Conservation (phyloP, 2,113 vertebrate genomes). For the Tretioscincus oriximinensis region DNA sequence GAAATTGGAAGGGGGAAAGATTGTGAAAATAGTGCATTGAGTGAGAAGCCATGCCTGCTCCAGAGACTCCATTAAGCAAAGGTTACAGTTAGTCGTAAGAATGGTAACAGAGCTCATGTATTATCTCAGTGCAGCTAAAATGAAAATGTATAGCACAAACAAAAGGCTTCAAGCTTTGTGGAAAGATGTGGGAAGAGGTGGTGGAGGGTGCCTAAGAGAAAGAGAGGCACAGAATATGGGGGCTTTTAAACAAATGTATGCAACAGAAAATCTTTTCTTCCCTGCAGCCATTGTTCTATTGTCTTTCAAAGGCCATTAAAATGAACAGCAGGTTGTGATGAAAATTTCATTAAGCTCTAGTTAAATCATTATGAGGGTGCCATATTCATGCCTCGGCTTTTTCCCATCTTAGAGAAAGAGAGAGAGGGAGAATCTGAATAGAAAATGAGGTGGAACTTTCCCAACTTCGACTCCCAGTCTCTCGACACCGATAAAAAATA, state of each 20-base stretch:
- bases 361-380: slow-evolving; percentile 94
- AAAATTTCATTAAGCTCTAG: slow-evolving; percentile 97
- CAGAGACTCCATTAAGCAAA: slow-evolving; percentile 74
- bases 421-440: slow-evolving; percentile 50
- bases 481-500: slow-evolving; percentile 19
- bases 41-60: slow-evolving; percentile 57
- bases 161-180: slow-evolving; percentile 75
- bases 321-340: slow-evolving; percentile 97
- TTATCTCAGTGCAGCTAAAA: slow-evolving; percentile 73
- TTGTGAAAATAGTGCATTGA: slow-evolving; percentile 37
- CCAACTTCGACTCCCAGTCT: slow-evolving; percentile 2
- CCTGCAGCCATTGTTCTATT: slow-evolving; percentile 88
- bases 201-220: slow-evolving; percentile 39
- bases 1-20: neutral
- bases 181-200: slow-evolving; percentile 59
- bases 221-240: slow-evolving; percentile 67
- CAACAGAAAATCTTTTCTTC: slow-evolving; percentile 84
- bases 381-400: slow-evolving; percentile 82
- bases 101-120: slow-evolving; percentile 68
- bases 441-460: slow-evolving; percentile 47
- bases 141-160: slow-evolving; percentile 72
- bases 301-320: slow-evolving; percentile 96
- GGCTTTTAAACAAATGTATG: slow-evolving; percentile 71
- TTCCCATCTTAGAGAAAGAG: slow-evolving; percentile 51
- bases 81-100: slow-evolving; percentile 71